Percentiles rank a stretch among this genome's conserved stretches.
phyloP scores from a whole-genome alignment of 2,113 vertebrate genomes.

The Hemichromis elongatus region DNA sequence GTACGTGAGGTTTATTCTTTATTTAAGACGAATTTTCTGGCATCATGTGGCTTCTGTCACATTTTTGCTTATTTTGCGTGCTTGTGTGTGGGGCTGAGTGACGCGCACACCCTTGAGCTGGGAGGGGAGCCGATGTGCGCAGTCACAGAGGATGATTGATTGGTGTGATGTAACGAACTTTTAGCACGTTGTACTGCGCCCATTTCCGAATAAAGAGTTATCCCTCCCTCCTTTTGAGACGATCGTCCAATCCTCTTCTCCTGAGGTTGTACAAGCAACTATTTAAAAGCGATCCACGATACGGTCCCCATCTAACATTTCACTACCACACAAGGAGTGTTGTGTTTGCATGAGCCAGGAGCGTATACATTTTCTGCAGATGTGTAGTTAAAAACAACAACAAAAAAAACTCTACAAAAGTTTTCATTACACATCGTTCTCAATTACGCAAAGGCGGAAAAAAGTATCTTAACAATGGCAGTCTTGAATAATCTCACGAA shows the following conservation, averaged over 20 bases:
- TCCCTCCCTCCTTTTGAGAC: slow-evolving; percentile 35
- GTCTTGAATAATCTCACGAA: slow-evolving; percentile 52
- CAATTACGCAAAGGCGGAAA: neutral
- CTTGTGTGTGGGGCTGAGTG: neutral
- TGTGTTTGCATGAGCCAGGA: neutral
- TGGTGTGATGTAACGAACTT: slow-evolving; percentile 38
- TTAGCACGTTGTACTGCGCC: slow-evolving; percentile 25
- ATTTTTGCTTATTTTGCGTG: neutral
- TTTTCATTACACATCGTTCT: neutral
- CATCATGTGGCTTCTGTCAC: neutral
- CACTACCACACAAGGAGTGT: neutral
- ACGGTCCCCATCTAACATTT: neutral
- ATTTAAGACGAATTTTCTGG: neutral
- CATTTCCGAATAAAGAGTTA: slow-evolving; percentile 22
- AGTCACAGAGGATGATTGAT: neutral
- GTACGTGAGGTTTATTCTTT: neutral
- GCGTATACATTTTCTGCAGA: neutral
- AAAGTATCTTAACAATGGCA: slow-evolving; percentile 61
- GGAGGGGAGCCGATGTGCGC: neutral
- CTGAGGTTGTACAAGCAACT: slow-evolving; percentile 6
- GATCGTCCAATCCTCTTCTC: slow-evolving; percentile 53
- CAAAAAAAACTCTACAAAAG: neutral
- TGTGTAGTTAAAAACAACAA: neutral
- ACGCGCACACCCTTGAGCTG: neutral
- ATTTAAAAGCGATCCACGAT: slow-evolving; percentile 22